A percentile compares a stretch with the other conserved stretches of the same genome.
Evolutionary conservation across 2,888 invertebrate species (phyloP).

Genomic region (Fragum sueziense): DNA sequence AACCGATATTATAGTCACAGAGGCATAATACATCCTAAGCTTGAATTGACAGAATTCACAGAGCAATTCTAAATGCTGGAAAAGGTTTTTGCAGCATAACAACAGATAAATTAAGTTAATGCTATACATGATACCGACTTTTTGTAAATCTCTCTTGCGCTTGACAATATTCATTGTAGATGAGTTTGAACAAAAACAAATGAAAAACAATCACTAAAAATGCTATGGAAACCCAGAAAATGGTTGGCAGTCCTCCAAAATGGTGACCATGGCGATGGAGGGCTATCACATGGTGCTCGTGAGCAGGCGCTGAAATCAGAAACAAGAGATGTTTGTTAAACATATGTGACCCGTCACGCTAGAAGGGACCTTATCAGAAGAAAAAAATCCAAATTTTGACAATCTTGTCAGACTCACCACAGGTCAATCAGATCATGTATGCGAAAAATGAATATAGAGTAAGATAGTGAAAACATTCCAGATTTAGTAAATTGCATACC

Average conservation of each 20-base stretch:
- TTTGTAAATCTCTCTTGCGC: slow-evolving; percentile 73
- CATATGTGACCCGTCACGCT: neutral
- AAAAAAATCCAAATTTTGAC: too few relatives aligned
- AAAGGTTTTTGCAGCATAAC: too few relatives aligned
- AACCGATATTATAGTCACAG: too few relatives aligned
- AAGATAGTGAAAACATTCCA: too few relatives aligned
- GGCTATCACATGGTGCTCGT: slow-evolving; percentile 94
- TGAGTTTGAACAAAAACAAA: slow-evolving; percentile 94
- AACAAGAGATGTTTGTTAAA: neutral
- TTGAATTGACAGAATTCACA: too few relatives aligned
- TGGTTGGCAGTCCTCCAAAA: slow-evolving; percentile 93
- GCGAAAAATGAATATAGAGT: too few relatives aligned
- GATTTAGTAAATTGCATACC: too few relatives aligned
- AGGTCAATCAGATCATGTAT: too few relatives aligned
- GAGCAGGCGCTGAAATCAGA: slow-evolving; percentile 89
- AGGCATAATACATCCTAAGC: too few relatives aligned
- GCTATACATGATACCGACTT: slow-evolving; percentile 73
- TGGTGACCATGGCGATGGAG: slow-evolving; percentile 95
- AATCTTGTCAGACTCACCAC: too few relatives aligned
- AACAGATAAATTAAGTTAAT: neutral
- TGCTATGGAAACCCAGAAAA: slow-evolving; percentile 96
- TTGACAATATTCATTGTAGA: slow-evolving; percentile 93
- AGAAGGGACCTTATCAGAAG: too few relatives aligned
- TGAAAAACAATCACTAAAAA: slow-evolving; percentile 95
- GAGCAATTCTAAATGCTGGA: too few relatives aligned